Conservation (phyloP, 2,888 invertebrate species). For the Ornithoptera alexandrae region DNA sequence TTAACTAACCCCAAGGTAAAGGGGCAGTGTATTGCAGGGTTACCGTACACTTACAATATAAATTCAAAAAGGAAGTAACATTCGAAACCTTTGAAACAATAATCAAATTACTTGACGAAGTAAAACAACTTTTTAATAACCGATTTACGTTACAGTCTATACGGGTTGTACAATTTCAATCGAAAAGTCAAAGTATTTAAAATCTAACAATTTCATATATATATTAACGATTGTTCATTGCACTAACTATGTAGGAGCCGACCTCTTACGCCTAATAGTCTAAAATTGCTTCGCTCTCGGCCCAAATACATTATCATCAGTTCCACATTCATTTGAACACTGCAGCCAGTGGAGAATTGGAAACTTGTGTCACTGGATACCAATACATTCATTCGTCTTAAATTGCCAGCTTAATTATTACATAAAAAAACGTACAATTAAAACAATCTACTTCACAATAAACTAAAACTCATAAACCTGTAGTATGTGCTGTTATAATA, state of each 20-base stretch:
- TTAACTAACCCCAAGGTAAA: conserved; percentile 64
- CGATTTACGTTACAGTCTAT: conserved; percentile 71
- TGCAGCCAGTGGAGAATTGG: conserved; percentile 38
- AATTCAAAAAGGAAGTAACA: conserved; percentile 74
- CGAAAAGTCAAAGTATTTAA: conserved; percentile 71
- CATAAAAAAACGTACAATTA: neutral
- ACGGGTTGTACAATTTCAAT: conserved; percentile 74
- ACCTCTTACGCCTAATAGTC: conserved; percentile 49
- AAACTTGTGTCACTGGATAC: neutral
- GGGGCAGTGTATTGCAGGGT: conserved; percentile 65
- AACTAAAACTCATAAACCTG: too few relatives aligned
- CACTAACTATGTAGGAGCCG: conserved; percentile 59
- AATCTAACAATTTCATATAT: conserved; percentile 43
- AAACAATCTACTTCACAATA: too few relatives aligned
- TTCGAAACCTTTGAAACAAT: conserved; percentile 65
- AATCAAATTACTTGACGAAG: conserved; percentile 46
- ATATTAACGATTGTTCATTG: conserved; percentile 56
- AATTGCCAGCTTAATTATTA: neutral
- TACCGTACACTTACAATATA: conserved; percentile 68
- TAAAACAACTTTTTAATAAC: conserved; percentile 48
- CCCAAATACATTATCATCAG: conserved; percentile 36
- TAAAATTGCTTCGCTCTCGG: conserved; percentile 63
- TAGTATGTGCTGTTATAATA: neutral
- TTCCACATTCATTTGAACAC: conserved; percentile 45
- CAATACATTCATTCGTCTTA: neutral